Percentiles rank a stretch among this genome's conserved stretches.
phyloP scores from a whole-genome alignment of 1,140 invertebrate species.

The Medauroidea extradentata region DNA sequence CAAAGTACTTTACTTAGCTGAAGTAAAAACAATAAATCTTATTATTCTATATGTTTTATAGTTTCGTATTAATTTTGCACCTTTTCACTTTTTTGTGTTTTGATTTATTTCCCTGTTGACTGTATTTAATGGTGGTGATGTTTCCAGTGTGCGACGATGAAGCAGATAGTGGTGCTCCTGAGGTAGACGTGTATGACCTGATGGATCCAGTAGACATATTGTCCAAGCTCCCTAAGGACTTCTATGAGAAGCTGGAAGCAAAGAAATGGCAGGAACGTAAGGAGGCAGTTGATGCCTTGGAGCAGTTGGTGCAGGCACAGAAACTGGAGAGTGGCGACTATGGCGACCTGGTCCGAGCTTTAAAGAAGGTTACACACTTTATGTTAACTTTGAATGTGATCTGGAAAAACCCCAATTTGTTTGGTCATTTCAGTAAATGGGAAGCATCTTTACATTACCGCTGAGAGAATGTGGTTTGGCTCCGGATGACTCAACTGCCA shows the following conservation, averaged over 20 bases:
- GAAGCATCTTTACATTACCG: too few species aligned
- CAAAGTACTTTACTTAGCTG: too few species aligned
- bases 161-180: slow-evolving; percentile 54
- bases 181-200: slow-evolving; percentile 88
- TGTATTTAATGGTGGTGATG: too few species aligned
- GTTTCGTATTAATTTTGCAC: too few species aligned
- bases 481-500: too few species aligned
- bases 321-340: slow-evolving; percentile 91
- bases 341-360: slow-evolving; percentile 76
- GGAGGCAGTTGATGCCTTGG: slow-evolving; percentile 78
- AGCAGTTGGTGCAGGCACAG: slow-evolving; percentile 71
- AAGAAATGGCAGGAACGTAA: slow-evolving; percentile 98
- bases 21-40: too few species aligned
- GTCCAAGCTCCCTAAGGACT: slow-evolving; percentile 90
- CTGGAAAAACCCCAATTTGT: too few species aligned
- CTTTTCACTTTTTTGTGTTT: too few species aligned
- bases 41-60: too few species aligned
- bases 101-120: too few species aligned
- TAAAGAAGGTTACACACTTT: slow-evolving; percentile 81
- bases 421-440: too few species aligned
- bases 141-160: slow-evolving; percentile 30
- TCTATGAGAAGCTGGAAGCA: slow-evolving; percentile 90
- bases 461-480: too few species aligned
- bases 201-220: slow-evolving; percentile 90
- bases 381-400: neutral